A percentile compares a stretch with the other conserved stretches of the same genome.
Conservation (phyloP, 2,797 vertebrate genomes). For the Coilia nasus region DNA sequence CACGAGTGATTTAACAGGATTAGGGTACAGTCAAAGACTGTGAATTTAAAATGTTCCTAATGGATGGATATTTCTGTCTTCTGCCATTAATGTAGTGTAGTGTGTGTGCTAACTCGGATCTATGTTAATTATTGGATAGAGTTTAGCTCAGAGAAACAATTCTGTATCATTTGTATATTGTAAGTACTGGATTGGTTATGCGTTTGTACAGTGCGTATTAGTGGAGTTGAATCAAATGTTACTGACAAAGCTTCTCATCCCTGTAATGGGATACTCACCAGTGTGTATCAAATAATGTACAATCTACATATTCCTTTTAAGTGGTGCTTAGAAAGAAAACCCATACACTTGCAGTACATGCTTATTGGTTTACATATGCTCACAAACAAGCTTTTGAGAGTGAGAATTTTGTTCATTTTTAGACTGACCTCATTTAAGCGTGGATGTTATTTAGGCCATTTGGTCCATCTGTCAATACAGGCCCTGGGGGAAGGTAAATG, state of each 20-base stretch:
- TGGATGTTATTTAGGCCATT: constrained; percentile 50
- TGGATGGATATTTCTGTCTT: neutral
- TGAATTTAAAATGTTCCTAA: neutral
- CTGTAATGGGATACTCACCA: neutral
- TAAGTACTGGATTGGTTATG: neutral
- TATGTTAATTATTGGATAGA: neutral
- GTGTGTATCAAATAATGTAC: neutral
- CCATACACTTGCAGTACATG: neutral
- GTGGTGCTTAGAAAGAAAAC: neutral
- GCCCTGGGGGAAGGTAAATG: neutral
- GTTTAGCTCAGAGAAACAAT: neutral
- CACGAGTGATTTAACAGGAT: neutral
- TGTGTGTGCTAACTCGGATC: neutral
- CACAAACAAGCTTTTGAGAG: neutral
- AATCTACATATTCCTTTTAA: too few relatives aligned
- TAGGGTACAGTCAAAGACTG: neutral
- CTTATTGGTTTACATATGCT: neutral
- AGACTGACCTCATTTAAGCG: constrained; percentile 1
- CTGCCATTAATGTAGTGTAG: neutral
- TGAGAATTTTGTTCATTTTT: neutral
- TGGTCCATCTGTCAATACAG: constrained; percentile 51
- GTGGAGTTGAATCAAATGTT: neutral
- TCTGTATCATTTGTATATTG: neutral
- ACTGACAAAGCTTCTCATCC: neutral
- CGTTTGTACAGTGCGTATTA: neutral